Conservation (phyloP, 2,888 invertebrate species). For the Pocota personata region DNA sequence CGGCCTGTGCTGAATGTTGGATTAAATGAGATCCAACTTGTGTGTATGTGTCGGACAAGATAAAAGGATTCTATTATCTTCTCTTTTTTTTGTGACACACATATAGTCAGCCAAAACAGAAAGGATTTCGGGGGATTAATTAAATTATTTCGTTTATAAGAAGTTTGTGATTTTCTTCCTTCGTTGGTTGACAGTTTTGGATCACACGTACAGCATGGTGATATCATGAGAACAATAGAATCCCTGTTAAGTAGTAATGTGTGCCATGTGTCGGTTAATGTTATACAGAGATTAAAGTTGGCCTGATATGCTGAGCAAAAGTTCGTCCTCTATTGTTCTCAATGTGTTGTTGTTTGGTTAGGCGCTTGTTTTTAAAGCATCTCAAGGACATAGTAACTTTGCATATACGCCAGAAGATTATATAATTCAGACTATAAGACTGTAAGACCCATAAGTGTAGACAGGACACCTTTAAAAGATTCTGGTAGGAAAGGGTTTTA, state of each 20-base stretch:
- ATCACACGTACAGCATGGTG: background rate
- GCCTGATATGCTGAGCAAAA: background rate
- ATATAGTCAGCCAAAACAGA: background rate
- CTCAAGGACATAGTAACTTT: too few species aligned
- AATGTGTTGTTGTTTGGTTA: background rate
- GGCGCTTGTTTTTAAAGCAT: too few species aligned
- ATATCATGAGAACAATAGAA: background rate
- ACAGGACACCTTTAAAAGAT: too few species aligned
- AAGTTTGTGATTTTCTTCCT: background rate
- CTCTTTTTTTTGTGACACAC: constrained; percentile 12
- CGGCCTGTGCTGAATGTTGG: constrained; percentile 11
- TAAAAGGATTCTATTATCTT: constrained; percentile 47
- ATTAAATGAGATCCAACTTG: constrained; percentile 51
- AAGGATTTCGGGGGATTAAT: constrained; percentile 32
- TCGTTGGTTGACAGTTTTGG: background rate
- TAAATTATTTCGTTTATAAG: constrained; percentile 28
- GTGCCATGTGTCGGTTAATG: background rate
- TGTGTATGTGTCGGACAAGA: constrained; percentile 9
- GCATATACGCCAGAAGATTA: too few species aligned
- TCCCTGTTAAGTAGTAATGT: constrained; percentile 6
- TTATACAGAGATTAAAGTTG: background rate
- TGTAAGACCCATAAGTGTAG: too few species aligned
- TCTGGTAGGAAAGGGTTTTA: too few species aligned
- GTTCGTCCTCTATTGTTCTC: background rate
- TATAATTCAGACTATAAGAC: too few species aligned